Base-by-base conservation (phyloP, 2,797 vertebrate species). In the Acanthurus tractus region DNA sequence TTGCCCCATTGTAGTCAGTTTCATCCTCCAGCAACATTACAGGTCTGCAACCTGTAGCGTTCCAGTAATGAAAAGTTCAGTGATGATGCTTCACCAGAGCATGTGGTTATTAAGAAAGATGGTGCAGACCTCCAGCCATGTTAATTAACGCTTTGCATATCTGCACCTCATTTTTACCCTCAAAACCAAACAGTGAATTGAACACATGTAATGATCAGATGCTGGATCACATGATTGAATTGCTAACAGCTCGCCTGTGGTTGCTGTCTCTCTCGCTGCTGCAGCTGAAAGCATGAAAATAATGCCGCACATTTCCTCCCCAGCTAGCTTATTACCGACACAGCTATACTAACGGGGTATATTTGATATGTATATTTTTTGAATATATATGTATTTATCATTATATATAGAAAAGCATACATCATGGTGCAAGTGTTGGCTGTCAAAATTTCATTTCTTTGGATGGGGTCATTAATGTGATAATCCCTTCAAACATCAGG, bases 201-300 rank as follows among this genome's bases (percentile, higher is more conserved):
- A 69, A 12, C 13, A 38, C 13, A 36, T 8, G 22, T 48, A 13
- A 76, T 79, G 83, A 86, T 94, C 87, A 90, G 84, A 66, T 78
- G 88, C 86, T 88, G 87, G 76, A 23, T 88, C 82, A 79, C 87
- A 82, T 61, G 12, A 86, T 86, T 83, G 81, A 79, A 15, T 17
- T 15, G 50, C 82, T 85, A 78, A 75, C 76, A 34, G 75, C 65
- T 88, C 4, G 12, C 40, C 52, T 70, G 1, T 74, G 42, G 49
- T 53, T 74, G 49, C 70, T 7, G 48, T 63, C 1, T 42, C 54
- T 72, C 1, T 20, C 52, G 40, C 58, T 59, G 63, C 44, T n/a
- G 77, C 72, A 82, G 76, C 53, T 29, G 17, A 70, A 55, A 71
- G 86, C 89, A 87, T 83, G 84, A 72, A 40, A n/a, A n/a, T 55